Evolutionary conservation across 2,797 vertebrate species (phyloP).

Genomic region (Dromococcyx pavoninus): DNA sequence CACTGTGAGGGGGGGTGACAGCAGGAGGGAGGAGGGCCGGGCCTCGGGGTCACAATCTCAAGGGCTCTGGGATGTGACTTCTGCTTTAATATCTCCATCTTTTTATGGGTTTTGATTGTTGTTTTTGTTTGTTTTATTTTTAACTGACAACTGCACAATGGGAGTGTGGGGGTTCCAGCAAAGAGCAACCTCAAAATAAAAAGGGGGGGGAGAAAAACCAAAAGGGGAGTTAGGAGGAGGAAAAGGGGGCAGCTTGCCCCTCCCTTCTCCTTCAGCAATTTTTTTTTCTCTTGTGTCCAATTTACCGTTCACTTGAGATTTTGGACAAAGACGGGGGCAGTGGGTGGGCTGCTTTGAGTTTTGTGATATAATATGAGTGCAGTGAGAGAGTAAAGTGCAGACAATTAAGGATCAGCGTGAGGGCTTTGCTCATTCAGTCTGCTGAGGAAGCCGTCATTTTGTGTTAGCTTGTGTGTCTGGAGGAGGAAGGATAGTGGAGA

Average conservation of each 20-base stretch:
- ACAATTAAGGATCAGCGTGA: constrained; percentile 66
- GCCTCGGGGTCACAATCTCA: constrained; percentile 56
- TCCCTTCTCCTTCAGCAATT: constrained; percentile 19
- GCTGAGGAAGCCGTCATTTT: constrained; percentile 81
- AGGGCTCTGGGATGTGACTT: neutral
- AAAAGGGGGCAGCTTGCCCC: neutral
- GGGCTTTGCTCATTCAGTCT: constrained; percentile 70
- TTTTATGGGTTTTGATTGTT: neutral
- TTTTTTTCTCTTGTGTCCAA: neutral
- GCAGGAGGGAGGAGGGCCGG: constrained; percentile 61
- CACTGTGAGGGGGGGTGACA: neutral
- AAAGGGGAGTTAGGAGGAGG: neutral
- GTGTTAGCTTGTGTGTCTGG: constrained; percentile 71
- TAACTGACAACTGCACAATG: constrained; percentile 33
- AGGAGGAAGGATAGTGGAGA: constrained; percentile 73
- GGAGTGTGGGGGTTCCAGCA: constrained; percentile 27
- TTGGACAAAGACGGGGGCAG: constrained; percentile 70
- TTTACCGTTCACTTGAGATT: constrained; percentile 62
- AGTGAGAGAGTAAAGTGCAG: constrained; percentile 30
- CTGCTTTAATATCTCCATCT: neutral
- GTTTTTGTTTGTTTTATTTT: neutral
- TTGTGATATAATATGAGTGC: constrained; percentile 45
- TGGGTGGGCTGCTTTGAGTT: constrained; percentile 70
- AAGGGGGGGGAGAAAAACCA: too few relatives aligned
- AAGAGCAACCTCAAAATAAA: neutral